Evolutionary conservation across 2,888 invertebrate species (phyloP), one percentile per base, ranked within the genome.

Genomic region (Dioctria rufipes): DNA sequence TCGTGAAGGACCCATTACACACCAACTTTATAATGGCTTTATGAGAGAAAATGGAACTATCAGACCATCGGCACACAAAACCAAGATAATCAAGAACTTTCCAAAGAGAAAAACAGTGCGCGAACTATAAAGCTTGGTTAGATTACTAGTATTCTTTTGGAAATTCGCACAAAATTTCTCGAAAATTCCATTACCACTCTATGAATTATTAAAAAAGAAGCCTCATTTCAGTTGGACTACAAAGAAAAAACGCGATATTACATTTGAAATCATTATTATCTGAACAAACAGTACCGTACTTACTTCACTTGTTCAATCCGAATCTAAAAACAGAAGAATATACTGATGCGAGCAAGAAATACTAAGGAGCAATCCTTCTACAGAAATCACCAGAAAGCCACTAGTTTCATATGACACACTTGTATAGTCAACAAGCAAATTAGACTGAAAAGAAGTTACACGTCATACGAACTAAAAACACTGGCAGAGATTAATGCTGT

Each of bases 401-500:
- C 5, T 46, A 9, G 9, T 6, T 9, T 6, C 5, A 46, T 9
- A 1, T 2, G 2, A 9, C 5, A 9, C 49, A 46, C 9, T 46
- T 6, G 5, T 46, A 9, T 9, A 46, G 49, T 25, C 49, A 85
- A 82, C 81, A 85, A 86, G 63, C 79, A 86, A 9, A 85, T 85
- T 81, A 82, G 81, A 3, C 65, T 85, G 58, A 25, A 25, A 25
- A 25, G 25, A 25, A 25, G 25, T 25, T 1, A 25, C 25, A 25
- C 25, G 25, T 25, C 25, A 25, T 25, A 25, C 25, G 25, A 25
- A 25, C 25, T 25, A 0, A 25, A 25, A 2, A 2, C 25, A 25
- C 25, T 25, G 25, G 83, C 84, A 4, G 83, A 85, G 5, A 80
- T 86, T 80, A 83, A 84, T 82, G 73, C 86, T 3, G 60, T 85